Evolutionary conservation across 2,797 vertebrate genomes (phyloP).

Genomic region (Gymnoscopelus braueri): DNA sequence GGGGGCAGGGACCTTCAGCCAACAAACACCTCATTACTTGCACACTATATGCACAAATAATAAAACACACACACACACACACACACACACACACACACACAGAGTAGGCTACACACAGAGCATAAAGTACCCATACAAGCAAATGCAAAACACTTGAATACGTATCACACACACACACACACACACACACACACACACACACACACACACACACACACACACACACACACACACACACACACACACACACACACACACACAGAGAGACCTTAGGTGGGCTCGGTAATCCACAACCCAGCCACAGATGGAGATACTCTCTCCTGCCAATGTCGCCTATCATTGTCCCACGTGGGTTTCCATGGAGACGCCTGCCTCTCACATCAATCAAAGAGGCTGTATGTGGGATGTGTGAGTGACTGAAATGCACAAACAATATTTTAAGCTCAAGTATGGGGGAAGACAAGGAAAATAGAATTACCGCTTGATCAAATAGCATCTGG

Average conservation of each 20-base stretch:
- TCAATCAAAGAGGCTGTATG: constrained; percentile 61
- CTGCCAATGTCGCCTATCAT: constrained; percentile 58
- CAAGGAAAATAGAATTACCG: constrained; percentile 51
- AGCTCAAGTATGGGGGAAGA: constrained; percentile 49
- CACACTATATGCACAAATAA: too few species aligned
- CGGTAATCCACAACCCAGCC: constrained; percentile 37
- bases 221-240: background rate
- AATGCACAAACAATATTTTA: constrained; percentile 60
- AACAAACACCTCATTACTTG: too few species aligned
- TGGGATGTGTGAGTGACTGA: constrained; percentile 42
- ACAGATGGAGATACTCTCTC: constrained; percentile 43
- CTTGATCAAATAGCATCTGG: constrained; percentile 10
- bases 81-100: too few species aligned
- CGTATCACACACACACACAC: too few species aligned
- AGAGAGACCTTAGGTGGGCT: constrained; percentile 42
- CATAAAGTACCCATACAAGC: too few species aligned
- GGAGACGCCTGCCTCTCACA: constrained; percentile 49
- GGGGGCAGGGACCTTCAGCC: too few species aligned
- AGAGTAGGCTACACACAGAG: background rate
- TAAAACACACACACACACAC: too few species aligned
- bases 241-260: constrained; percentile 1
- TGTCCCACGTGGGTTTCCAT: constrained; percentile 58
- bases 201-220: too few species aligned
- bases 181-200: too few species aligned
- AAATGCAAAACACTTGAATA: too few species aligned